These are phyloP conservation scores for Cirrhinus mrigala DNA, from an alignment of 2,797 vertebrate genomes.

Conservation along the genomic window DNA sequence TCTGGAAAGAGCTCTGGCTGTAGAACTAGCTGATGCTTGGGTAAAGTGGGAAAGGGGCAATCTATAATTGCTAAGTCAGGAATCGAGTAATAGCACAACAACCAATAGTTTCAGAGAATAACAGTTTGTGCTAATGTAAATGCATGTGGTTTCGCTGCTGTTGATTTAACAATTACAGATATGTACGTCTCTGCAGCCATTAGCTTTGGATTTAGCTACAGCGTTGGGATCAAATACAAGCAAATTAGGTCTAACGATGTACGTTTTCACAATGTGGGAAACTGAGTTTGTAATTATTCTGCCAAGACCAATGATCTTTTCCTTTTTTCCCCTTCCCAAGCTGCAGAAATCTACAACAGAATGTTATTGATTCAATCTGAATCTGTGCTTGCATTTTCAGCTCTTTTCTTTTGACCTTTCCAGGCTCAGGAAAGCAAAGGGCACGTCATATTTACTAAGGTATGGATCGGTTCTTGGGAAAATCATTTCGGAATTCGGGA, in stretches of 20 bases:
- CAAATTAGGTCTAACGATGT: neutral
- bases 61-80: neutral
- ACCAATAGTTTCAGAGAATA: neutral
- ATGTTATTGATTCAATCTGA: slow-evolving; percentile 69
- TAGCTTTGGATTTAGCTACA: slow-evolving; percentile 3
- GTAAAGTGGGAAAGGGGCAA: neutral
- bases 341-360: slow-evolving; percentile 17
- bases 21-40: neutral
- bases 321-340: neutral
- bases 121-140: neutral
- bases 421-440: slow-evolving; percentile 69
- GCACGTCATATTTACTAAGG: slow-evolving; percentile 71
- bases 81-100: neutral
- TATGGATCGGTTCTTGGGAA: slow-evolving; percentile 70
- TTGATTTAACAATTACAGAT: neutral
- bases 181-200: neutral
- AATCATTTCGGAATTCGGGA: slow-evolving; percentile 58
- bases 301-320: neutral
- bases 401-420: slow-evolving; percentile 70
- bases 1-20: neutral
- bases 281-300: slow-evolving; percentile 17
- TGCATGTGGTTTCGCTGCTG: neutral
- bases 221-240: neutral
- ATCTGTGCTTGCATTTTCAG: slow-evolving; percentile 59
- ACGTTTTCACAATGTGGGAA: neutral